Evolutionary conservation across 2,888 invertebrate genomes (phyloP), one percentile per base, ranked within the genome.

Genomic region (Agonopterix alstromeriana): DNA sequence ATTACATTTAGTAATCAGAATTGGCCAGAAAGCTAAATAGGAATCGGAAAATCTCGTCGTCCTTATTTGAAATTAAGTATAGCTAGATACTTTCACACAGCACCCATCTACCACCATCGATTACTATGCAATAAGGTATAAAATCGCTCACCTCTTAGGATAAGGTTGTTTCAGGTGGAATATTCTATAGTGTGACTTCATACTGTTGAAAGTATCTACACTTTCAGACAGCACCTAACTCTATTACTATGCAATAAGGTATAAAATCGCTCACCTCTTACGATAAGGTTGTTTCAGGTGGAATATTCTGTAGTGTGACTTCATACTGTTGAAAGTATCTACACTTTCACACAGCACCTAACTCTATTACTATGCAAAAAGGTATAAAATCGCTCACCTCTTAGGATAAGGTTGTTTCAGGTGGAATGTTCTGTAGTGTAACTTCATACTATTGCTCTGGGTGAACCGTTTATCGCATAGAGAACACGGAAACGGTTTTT

Each of bases 241-340:
- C 14, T 14, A 14, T 14, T 14, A 14, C 27, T 35, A 40, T n/a
- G 14, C 2, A 9, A 35, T 10, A 48, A 11, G 8, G 14, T 14
- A 14, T 14, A 14, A 14, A 2, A 14, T 14, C 14, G 45, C 45
- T 43, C 54, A 84, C 85, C 87, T 70, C 52, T 86, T 85, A 0
- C 86, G 87, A 49, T 87, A 85, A 0, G 86, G 85, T 44, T 85
- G 75, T 50, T 85, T 83, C 8, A 87, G 73, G 54, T 88, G 87
- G 48, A 73, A 78, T 0, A 86, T 85, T 10, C 71, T 65, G 51
- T 80, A 77, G 50, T 88, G 87, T 1, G 87, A 68, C 49, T 87
- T 86, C 82, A 86, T 78, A 17, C 85, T 85, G 69, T 84, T 84
- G 67, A 14, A 2, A 2, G 14, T 1, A 14, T 14, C 2, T 14